Conservation (phyloP, 2,113 vertebrate genomes). For the Lates calcarifer region DNA sequence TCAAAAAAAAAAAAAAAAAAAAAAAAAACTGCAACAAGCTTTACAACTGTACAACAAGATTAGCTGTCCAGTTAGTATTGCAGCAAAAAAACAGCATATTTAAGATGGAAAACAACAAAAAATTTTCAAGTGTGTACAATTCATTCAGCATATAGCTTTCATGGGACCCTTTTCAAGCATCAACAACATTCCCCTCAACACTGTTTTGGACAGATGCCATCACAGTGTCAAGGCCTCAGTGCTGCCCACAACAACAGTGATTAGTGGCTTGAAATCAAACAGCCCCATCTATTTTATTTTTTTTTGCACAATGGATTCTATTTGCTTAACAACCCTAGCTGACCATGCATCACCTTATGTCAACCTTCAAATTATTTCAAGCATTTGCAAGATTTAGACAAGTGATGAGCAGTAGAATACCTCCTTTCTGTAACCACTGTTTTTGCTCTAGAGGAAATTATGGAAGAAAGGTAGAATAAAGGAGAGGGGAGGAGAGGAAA, state of each 20-base stretch:
- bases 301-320: not conserved
- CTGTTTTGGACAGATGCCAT: conserved; percentile 31
- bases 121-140: not conserved
- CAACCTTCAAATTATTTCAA: conserved; percentile 15
- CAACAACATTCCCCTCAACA: conserved; percentile 14
- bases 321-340: not conserved
- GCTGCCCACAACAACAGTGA: conserved; percentile 41
- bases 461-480: conserved; percentile 37
- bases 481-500: not conserved
- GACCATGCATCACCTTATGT: conserved; percentile 7
- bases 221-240: conserved; percentile 17
- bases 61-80: not conserved
- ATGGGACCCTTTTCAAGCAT: conserved; percentile 20
- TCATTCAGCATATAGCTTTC: conserved; percentile 29
- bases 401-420: not conserved
- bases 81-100: not conserved
- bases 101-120: conserved; percentile 6
- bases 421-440: not conserved
- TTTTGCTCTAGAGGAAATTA: conserved; percentile 30
- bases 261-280: conserved; percentile 59
- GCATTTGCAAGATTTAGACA: conserved; percentile 1
- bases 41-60: not conserved
- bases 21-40: too few relatives aligned
- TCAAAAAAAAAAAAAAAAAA: too few relatives aligned
- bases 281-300: conserved; percentile 35